These are phyloP conservation scores for Cebus imitator DNA, from an alignment of 2,113 vertebrate species.

Conservation along the genomic window DNA sequence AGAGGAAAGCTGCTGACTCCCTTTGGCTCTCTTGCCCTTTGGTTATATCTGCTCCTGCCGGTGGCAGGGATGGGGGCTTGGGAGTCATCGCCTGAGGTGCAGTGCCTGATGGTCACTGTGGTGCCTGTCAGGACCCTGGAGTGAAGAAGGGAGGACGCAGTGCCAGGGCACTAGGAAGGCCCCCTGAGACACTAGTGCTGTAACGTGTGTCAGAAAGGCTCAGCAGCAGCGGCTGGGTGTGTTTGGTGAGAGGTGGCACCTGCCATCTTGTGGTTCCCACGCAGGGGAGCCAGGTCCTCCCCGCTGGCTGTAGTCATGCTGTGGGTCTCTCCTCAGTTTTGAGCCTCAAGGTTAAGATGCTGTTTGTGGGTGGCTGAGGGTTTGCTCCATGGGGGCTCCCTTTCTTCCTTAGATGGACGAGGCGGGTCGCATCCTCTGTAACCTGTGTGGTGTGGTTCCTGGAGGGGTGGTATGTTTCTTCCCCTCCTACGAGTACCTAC, in stretches of 20 bases:
- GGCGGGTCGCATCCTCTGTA: no score
- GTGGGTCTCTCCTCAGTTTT: neutral
- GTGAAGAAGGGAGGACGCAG: neutral
- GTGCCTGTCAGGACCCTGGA: neutral
- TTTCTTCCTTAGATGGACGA: no score
- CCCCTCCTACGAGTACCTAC: slow-evolving; percentile 94
- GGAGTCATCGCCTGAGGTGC: neutral
- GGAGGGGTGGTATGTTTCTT: slow-evolving; percentile 97
- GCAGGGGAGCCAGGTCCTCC: fast-evolving
- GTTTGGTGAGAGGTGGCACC: neutral
- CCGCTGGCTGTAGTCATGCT: fast-evolving
- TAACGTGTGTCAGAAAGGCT: neutral
- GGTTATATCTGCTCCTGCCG: fast-evolving
- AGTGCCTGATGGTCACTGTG: neutral
- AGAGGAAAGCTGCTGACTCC: neutral
- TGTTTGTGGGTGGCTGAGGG: neutral
- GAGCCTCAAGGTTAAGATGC: neutral
- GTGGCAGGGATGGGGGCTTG: neutral
- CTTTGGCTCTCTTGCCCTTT: neutral
- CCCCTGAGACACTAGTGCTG: neutral
- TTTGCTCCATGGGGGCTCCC: neutral
- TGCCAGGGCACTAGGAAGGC: fast-evolving
- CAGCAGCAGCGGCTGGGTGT: neutral
- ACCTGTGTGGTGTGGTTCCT: slow-evolving; percentile 93
- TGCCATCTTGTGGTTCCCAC: neutral